Conservation (phyloP, 2,113 vertebrate genomes). For the Vicugna pacos region DNA sequence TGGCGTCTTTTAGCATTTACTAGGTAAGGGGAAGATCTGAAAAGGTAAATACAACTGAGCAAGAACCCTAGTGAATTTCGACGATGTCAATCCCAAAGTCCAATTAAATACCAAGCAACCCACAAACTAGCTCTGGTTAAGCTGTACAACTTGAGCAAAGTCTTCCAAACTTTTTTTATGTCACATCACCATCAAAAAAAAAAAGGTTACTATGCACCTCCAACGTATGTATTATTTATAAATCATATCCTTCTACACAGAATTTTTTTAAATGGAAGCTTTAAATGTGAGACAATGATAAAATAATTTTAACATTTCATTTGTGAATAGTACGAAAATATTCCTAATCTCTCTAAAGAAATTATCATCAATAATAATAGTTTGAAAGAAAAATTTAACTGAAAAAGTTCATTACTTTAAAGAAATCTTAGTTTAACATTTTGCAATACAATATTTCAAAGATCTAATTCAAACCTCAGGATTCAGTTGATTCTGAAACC, state of each 20-base stretch:
- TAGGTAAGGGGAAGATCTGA: slow-evolving; percentile 25
- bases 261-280: neutral
- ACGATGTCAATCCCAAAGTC: slow-evolving; percentile 26
- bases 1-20: slow-evolving; percentile 36
- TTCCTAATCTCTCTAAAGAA: slow-evolving; percentile 31
- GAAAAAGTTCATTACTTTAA: slow-evolving; percentile 36
- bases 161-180: slow-evolving; percentile 17
- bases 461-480: slow-evolving; percentile 24
- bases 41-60: neutral
- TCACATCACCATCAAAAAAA: neutral
- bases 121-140: slow-evolving; percentile 27
- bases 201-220: neutral
- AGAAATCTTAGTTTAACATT: slow-evolving; percentile 36
- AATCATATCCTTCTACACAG: neutral
- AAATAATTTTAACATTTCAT: slow-evolving; percentile 51
- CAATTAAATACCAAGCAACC: slow-evolving; percentile 27
- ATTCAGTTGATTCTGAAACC: slow-evolving; percentile 41
- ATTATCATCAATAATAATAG: slow-evolving; percentile 2
- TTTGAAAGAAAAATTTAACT: slow-evolving; percentile 20
- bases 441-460: slow-evolving; percentile 60
- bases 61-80: neutral
- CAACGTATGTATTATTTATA: slow-evolving; percentile 9
- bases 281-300: slow-evolving; percentile 39
- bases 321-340: slow-evolving; percentile 43
- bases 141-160: neutral